Evolutionary conservation across 2,888 invertebrate genomes (phyloP).

Genomic region (Biston betularia): DNA sequence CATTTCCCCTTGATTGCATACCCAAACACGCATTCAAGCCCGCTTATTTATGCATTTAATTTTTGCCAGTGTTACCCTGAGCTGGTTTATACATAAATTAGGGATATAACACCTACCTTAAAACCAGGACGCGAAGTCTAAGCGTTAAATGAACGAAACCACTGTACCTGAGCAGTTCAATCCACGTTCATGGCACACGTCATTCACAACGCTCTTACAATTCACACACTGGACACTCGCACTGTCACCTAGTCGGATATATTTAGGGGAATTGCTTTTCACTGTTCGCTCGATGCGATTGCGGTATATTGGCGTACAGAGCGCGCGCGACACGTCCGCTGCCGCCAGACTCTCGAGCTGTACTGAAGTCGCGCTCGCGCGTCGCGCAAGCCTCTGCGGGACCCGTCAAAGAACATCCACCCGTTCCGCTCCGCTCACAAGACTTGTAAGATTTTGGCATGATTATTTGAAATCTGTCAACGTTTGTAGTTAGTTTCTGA

Average conservation of each 20-base stretch:
- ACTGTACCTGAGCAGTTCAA: slow-evolving; percentile 49
- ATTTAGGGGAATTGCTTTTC: slow-evolving; percentile 61
- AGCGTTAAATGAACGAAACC: slow-evolving; percentile 45
- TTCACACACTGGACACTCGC: slow-evolving; percentile 64
- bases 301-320: slow-evolving; percentile 42
- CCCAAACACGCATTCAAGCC: slow-evolving; percentile 34
- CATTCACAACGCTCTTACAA: slow-evolving; percentile 60
- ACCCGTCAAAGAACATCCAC: slow-evolving; percentile 67
- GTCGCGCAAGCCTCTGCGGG: slow-evolving; percentile 76
- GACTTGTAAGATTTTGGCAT: slow-evolving; percentile 65
- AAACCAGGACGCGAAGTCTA: slow-evolving; percentile 49
- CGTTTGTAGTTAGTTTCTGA: slow-evolving; percentile 53
- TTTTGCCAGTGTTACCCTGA: slow-evolving; percentile 11
- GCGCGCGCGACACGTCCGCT: slow-evolving; percentile 59
- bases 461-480: slow-evolving; percentile 50
- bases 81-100: slow-evolving; percentile 33
- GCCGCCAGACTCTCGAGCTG: slow-evolving; percentile 64
- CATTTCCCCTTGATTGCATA: slow-evolving; percentile 44
- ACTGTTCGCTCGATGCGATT: slow-evolving; percentile 67
- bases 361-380: slow-evolving; percentile 64
- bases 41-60: slow-evolving; percentile 19
- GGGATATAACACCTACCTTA: slow-evolving; percentile 53
- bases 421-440: slow-evolving; percentile 56
- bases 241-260: slow-evolving; percentile 57
- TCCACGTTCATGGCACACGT: slow-evolving; percentile 61